phyloP scores from a whole-genome alignment of 2,888 invertebrate genomes.

The Pristionchus mayeri region DNA sequence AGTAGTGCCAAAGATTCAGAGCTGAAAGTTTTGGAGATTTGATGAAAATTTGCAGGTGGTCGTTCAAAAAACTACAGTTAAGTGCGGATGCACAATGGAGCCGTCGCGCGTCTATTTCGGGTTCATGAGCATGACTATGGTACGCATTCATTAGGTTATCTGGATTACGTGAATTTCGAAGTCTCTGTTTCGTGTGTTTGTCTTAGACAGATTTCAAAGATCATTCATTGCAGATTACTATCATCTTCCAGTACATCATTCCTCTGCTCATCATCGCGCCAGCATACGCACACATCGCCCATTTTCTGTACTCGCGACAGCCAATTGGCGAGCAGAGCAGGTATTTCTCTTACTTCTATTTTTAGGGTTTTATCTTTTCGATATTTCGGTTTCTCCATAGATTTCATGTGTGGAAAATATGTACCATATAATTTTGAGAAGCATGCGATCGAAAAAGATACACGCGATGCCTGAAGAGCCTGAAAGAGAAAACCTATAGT shows the following conservation, averaged over 20 bases:
- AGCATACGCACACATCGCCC: conserved; percentile 57
- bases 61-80: neutral
- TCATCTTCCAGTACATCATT: conserved; percentile 59
- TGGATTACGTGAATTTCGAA: too few species aligned
- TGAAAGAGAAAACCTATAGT: too few species aligned
- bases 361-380: too few species aligned
- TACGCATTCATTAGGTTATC: too few species aligned
- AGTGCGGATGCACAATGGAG: conserved; percentile 31
- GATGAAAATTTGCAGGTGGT: neutral
- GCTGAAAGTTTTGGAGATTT: neutral
- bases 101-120: neutral
- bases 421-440: too few species aligned
- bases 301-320: conserved; percentile 58
- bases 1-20: neutral
- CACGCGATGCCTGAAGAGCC: too few species aligned
- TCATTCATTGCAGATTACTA: conserved; percentile 51
- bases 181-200: too few species aligned
- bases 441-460: too few species aligned
- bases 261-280: conserved; percentile 61
- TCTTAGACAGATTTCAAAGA: too few species aligned
- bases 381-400: too few species aligned
- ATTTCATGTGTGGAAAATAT: too few species aligned
- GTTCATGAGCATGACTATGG: conserved; percentile 31
- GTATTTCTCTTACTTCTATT: too few species aligned
- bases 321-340: conserved; percentile 58